Conservation (phyloP, 2,797 vertebrate species). For the Chrosomus eos region DNA sequence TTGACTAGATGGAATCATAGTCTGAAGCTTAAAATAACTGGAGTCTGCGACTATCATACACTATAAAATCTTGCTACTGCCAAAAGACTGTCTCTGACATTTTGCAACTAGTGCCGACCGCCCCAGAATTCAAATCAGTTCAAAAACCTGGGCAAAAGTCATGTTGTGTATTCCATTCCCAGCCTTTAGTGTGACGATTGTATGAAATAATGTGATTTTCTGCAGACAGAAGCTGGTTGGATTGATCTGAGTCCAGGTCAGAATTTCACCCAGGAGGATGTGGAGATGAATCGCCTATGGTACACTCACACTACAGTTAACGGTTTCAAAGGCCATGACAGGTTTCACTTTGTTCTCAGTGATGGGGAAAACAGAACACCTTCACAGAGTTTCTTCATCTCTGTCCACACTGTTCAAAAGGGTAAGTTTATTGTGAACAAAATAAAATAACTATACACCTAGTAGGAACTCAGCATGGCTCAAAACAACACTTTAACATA, state of each 20-base stretch:
- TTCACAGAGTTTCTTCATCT: conserved; percentile 71
- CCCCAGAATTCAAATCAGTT: background rate
- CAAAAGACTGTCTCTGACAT: background rate
- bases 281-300: conserved; percentile 76
- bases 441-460: background rate
- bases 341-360: conserved; percentile 77
- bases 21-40: background rate
- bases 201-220: background rate
- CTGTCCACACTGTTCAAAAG: conserved; percentile 69
- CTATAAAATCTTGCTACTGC: background rate
- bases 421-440: conserved; percentile 64
- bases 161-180: conserved; percentile 1
- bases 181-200: background rate
- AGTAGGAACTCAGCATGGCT: background rate
- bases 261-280: conserved; percentile 78
- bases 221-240: conserved; percentile 68
- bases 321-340: conserved; percentile 71
- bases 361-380: conserved; percentile 71
- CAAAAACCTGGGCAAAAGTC: background rate
- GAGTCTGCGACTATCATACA: background rate
- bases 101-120: background rate
- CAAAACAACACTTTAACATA: background rate
- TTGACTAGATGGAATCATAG: background rate
- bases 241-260: conserved; percentile 68
- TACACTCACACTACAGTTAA: conserved; percentile 67